Evolutionary conservation across 2,797 vertebrate genomes (phyloP), one percentile per base, ranked within the genome.

Genomic region (Pelodytes ibericus): DNA sequence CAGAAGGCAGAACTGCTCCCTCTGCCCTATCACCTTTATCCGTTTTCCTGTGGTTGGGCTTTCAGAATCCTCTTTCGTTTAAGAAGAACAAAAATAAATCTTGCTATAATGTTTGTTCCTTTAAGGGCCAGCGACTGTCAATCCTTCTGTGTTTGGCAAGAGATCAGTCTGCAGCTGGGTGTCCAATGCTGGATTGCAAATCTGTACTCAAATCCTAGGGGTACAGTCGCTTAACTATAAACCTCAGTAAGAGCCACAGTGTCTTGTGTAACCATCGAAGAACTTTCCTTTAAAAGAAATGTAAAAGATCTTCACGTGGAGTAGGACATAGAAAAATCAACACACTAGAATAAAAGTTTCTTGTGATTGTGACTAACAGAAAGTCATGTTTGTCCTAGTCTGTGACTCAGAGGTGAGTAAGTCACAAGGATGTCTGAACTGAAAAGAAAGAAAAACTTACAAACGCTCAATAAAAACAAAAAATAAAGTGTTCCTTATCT

Each of bases 401-500:
- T 11, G 62, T 78, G 75, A 78, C 22, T 78, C 75, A 78, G 69
- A 69, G 69, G 51, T 77, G 75, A 77, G 60, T 72, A 72, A 65
- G 26, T 33, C 69, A 67, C 20, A 44, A 33, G 59, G 75, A 72
- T 61, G 75, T 65, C 75, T 72, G 53, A 66, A 18, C 41, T 25
- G 26, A 3, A 27, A 25, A n/a, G 20, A 20, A 47, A 18, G 18
- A 44, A 9, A 24, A 39, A 22, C 53, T 25, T 57, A 31, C 30
- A 22, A 60, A 18, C 47, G 30, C 44, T 26, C 18, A 26, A 41
- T 33, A 24, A 16, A 27, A 39, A 62, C 7, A 62, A 56, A 11
- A 56, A 39, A 39, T 16, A 71, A 24, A 26, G 15, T 41, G 29
- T 6, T n/a, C 56, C 39, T n/a, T 41, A 61, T 60, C 29, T 67